These are phyloP conservation scores for Torymus aiolomorphi DNA, from an alignment of 2,888 invertebrate genomes.

Conservation along the genomic window DNA sequence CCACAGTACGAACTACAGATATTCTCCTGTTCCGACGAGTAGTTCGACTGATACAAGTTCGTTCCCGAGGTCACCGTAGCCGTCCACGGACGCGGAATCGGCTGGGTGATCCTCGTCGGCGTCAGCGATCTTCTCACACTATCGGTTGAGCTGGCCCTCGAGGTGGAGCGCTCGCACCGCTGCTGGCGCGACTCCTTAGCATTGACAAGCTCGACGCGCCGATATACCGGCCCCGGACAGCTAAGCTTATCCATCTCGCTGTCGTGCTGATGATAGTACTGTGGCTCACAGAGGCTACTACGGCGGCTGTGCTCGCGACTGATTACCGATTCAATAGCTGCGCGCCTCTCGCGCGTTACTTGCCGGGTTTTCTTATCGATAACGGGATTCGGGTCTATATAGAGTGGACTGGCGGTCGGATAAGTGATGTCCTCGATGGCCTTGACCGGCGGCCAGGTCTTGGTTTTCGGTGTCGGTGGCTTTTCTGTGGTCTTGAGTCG, in stretches of 20 bases:
- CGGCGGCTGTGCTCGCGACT: conserved; percentile 58
- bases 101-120: conserved; percentile 72
- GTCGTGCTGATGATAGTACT: conserved; percentile 55
- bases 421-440: conserved; percentile 72
- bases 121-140: conserved; percentile 71
- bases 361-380: conserved; percentile 65
- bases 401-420: conserved; percentile 73
- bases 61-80: conserved; percentile 70
- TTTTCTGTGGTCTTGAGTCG: conserved; percentile 56
- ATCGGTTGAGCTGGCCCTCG: conserved; percentile 69
- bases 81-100: conserved; percentile 72
- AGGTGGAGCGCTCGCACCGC: conserved; percentile 61
- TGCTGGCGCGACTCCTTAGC: conserved; percentile 61
- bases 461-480: conserved; percentile 63
- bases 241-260: conserved; percentile 69
- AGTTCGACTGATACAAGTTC: conserved; percentile 68
- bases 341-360: conserved; percentile 67
- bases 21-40: conserved; percentile 61
- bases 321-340: conserved; percentile 63
- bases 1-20: conserved; percentile 61
- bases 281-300: conserved; percentile 58
- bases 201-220: conserved; percentile 67
- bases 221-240: conserved; percentile 70
- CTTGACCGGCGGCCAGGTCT: conserved; percentile 72
- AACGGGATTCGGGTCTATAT: conserved; percentile 72